These are phyloP conservation scores for Nymphicus hollandicus DNA, from an alignment of 2,113 vertebrate genomes.

Conservation along the genomic window DNA sequence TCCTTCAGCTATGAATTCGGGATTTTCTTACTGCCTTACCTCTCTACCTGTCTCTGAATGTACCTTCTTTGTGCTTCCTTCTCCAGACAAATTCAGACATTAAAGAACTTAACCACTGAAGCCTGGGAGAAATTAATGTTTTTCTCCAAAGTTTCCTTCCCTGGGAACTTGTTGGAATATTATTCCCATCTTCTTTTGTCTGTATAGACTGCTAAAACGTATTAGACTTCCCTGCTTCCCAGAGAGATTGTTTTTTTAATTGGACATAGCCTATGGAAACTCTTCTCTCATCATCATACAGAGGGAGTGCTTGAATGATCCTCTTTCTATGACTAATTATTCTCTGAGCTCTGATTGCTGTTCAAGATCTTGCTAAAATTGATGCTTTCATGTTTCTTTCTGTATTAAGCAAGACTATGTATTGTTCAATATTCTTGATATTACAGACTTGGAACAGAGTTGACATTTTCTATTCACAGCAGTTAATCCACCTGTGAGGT, in stretches of 20 bases:
- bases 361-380: background rate
- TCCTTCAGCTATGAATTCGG: background rate
- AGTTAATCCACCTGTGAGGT: slow-evolving; percentile 30
- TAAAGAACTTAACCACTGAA: background rate
- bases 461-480: slow-evolving; percentile 7
- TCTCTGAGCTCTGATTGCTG: background rate
- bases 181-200: background rate
- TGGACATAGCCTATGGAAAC: background rate
- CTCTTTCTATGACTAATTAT: slow-evolving; percentile 2
- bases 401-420: background rate
- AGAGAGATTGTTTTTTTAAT: background rate
- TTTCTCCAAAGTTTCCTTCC: background rate
- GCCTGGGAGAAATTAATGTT: background rate
- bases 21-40: background rate
- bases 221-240: background rate
- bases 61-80: background rate
- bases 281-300: background rate
- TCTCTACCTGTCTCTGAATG: background rate
- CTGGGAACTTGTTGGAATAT: background rate
- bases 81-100: background rate
- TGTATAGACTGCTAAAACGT: background rate
- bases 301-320: background rate
- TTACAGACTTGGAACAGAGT: background rate
- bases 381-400: background rate
- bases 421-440: background rate